Evolutionary conservation across 2,797 vertebrate genomes (phyloP), one percentile per base, ranked within the genome.

Genomic region (Intellagama lesueurii): DNA sequence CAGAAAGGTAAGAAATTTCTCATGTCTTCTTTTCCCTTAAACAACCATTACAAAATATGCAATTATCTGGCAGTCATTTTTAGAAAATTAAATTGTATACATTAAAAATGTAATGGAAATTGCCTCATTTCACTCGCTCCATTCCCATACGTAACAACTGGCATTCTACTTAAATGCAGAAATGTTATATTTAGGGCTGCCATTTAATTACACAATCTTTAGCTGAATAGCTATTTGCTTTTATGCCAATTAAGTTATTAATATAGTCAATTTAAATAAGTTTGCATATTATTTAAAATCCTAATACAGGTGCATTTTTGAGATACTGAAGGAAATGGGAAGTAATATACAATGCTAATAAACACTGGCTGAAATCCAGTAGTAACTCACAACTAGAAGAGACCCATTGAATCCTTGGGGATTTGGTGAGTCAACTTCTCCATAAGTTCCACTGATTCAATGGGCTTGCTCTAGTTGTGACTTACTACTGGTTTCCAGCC

Each of bases 291-390:
- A 66, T 6, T 82, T 76, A 68, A n/a, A 26, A 26, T 12, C 75
- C 82, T 64, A 44, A 69, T 44, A 77, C 89, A 90, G 84, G 79
- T 90, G 89, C 80, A 70, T 82, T 90, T 69, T 26, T 44, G 72
- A 87, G 89, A 90, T 90, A 90, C 69, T 77, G 79, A 70, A 82
- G 32, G 64, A 82, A 86, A 82, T 44, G 72, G 24, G 79, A 90
- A 60, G 1, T n/a, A 76, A 68, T 12, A 26, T 40, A n/a, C 60
- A 69, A 56, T 77, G 56, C 3, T 56, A 86, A 82, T 77, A 82
- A 86, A 86, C 32, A 56, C 47, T 64, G 52, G 75, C 24, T 49
- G 68, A 64, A 64, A 64, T 64, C 60, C 60, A 19, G 16, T 19
- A 64, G 60, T 64, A 22, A 64, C 2, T 64, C 16, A 64, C 5